These are phyloP conservation scores for Odontamblyopus rebecca DNA, from an alignment of 2,797 vertebrate genomes.

Conservation along the genomic window DNA sequence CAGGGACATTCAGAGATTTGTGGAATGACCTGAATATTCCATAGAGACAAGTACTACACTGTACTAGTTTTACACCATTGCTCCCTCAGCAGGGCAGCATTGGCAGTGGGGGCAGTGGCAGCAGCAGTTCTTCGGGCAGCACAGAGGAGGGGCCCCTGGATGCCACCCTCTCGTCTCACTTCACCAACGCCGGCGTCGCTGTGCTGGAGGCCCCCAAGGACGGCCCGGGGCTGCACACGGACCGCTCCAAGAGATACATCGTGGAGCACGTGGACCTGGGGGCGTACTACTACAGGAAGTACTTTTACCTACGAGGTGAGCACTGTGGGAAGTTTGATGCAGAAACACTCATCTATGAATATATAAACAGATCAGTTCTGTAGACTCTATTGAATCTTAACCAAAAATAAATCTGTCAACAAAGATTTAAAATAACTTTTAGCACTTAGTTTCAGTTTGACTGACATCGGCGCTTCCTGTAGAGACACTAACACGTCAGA, in stretches of 20 bases:
- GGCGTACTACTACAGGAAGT: slow-evolving; percentile 94
- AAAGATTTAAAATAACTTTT: too few relatives aligned
- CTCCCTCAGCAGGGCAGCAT: slow-evolving; percentile 80
- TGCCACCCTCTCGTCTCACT: slow-evolving; percentile 87
- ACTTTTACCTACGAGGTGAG: slow-evolving; percentile 98
- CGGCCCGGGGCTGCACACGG: slow-evolving; percentile 86
- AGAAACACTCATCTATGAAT: not conserved
- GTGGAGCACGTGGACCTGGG: slow-evolving; percentile 96
- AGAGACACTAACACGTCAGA: too few relatives aligned
- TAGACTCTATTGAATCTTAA: too few relatives aligned
- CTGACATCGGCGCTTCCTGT: not conserved
- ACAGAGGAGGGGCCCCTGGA: slow-evolving; percentile 91
- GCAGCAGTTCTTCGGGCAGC: slow-evolving; percentile 83
- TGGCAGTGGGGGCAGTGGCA: slow-evolving; percentile 84
- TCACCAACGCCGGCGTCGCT: slow-evolving; percentile 94
- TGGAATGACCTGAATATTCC: not conserved
- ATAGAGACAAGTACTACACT: not conserved
- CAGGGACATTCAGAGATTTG: too few relatives aligned
- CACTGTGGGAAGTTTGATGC: not conserved
- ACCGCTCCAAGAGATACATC: slow-evolving; percentile 91
- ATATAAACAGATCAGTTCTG: not conserved
- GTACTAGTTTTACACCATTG: not conserved
- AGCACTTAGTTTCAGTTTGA: not conserved
- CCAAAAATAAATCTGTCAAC: too few relatives aligned
- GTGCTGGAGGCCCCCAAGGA: slow-evolving; percentile 94